Conservation (phyloP, 2,113 vertebrate species). For the Oenanthe melanoleuca region DNA sequence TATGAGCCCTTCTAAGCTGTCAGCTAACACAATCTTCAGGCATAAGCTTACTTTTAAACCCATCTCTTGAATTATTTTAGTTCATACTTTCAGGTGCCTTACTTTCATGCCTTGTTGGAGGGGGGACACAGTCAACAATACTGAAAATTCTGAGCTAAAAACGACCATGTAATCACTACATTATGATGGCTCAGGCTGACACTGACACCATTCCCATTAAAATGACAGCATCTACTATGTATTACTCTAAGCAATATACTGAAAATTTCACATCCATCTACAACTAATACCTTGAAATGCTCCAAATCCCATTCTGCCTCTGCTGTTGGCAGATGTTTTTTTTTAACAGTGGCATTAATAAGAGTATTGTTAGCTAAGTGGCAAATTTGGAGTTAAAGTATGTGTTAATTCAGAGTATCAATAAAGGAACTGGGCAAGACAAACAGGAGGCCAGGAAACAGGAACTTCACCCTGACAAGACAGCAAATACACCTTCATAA, state of each 20-base stretch:
- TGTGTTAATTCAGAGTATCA: background rate
- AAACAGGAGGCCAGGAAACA: background rate
- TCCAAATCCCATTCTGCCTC: background rate
- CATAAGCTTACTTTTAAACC: background rate
- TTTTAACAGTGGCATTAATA: background rate
- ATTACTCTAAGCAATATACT: background rate
- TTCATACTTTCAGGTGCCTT: background rate
- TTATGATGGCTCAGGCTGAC: background rate
- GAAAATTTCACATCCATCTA: background rate
- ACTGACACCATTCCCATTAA: background rate
- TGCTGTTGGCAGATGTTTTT: background rate
- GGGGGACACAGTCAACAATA: background rate
- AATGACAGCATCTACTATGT: background rate
- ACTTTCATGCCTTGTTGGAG: background rate
- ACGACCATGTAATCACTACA: background rate
- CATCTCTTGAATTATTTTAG: background rate
- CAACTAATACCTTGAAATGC: background rate
- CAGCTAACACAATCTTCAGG: background rate
- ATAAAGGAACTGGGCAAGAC: background rate
- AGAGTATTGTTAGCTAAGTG: background rate
- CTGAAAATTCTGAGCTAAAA: background rate
- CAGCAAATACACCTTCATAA: background rate
- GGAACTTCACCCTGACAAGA: background rate
- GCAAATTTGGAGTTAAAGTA: background rate
- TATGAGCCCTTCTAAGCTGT: background rate